Evolutionary conservation across 2,888 invertebrate genomes (phyloP).

Genomic region (Parapristionchus giblindavisi): DNA sequence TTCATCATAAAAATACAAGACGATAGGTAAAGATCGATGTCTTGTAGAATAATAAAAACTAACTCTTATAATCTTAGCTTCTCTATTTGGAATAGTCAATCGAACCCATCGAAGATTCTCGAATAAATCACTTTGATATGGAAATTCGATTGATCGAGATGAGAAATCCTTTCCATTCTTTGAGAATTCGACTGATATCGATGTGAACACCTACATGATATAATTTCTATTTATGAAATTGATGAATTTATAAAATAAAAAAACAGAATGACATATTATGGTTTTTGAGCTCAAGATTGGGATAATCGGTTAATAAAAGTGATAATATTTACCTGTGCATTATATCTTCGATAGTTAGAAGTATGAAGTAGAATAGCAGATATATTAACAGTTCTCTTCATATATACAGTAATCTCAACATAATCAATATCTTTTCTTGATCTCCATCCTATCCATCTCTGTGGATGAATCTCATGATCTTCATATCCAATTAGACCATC

Average conservation of each 20-base stretch:
- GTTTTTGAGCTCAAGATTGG: too few species aligned
- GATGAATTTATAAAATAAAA: too few species aligned
- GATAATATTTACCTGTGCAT: constrained; percentile 40
- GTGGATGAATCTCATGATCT: constrained; percentile 69
- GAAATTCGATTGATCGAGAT: constrained; percentile 48
- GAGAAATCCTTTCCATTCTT: constrained; percentile 51
- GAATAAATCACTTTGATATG: constrained; percentile 51
- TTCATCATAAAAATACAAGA: not conserved
- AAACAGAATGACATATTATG: too few species aligned
- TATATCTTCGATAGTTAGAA: constrained; percentile 76
- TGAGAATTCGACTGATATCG: constrained; percentile 46
- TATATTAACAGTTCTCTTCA: constrained; percentile 87
- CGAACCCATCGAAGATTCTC: constrained; percentile 80
- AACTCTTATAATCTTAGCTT: constrained; percentile 83
- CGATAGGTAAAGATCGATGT: not conserved
- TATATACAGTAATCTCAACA: constrained; percentile 81
- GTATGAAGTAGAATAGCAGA: constrained; percentile 83
- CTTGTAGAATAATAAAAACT: constrained; percentile 59
- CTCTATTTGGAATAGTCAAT: constrained; percentile 83
- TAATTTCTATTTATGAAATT: not conserved
- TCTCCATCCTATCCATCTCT: constrained; percentile 91
- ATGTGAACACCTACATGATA: constrained; percentile 44
- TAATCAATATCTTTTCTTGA: constrained; percentile 49
- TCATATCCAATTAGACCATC: constrained; percentile 75
- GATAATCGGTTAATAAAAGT: too few species aligned